Evolutionary conservation across 2,888 invertebrate genomes (phyloP).

Genomic region (Sinodicranocentrus sp.): DNA sequence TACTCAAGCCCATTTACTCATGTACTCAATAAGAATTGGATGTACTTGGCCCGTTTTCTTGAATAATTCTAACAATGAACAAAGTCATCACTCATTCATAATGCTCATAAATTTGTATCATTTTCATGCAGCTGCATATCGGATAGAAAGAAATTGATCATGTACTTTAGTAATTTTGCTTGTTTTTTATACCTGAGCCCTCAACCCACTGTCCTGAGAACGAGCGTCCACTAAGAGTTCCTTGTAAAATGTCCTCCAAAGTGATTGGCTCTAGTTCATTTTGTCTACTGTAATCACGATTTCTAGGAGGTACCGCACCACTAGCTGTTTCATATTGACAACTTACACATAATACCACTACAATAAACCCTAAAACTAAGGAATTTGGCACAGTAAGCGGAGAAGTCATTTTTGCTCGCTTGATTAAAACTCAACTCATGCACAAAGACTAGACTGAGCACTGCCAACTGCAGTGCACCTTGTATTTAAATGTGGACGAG

Average conservation of each 20-base stretch:
- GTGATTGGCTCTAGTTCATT: slow-evolving; percentile 55
- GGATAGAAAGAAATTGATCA: no score
- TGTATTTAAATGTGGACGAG: slow-evolving; percentile 2
- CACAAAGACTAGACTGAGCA: slow-evolving; percentile 4
- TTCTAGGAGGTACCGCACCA: slow-evolving; percentile 51
- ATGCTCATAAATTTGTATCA: no score
- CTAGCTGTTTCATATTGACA: slow-evolving; percentile 9
- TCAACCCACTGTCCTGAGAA: slow-evolving; percentile 57
- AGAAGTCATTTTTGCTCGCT: slow-evolving; percentile 39
- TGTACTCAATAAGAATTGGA: no score
- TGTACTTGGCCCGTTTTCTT: no score
- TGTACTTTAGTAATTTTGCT: no score
- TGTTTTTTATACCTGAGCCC: slow-evolving; percentile 66
- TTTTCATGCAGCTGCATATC: no score
- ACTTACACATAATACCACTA: slow-evolving; percentile 28
- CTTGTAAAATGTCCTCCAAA: slow-evolving; percentile 53
- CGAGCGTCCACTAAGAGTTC: slow-evolving; percentile 28
- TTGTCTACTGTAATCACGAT: slow-evolving; percentile 6
- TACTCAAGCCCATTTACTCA: no score
- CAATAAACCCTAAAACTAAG: slow-evolving; percentile 28
- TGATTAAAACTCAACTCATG: slow-evolving; percentile 17
- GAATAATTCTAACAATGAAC: no score
- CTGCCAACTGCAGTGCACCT: slow-evolving; percentile 8
- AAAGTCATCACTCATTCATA: no score
- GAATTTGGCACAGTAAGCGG: slow-evolving; percentile 34